Evolutionary conservation across 2,888 invertebrate genomes (phyloP), one percentile per base, ranked within the genome.

Genomic region (Apamea monoglypha): DNA sequence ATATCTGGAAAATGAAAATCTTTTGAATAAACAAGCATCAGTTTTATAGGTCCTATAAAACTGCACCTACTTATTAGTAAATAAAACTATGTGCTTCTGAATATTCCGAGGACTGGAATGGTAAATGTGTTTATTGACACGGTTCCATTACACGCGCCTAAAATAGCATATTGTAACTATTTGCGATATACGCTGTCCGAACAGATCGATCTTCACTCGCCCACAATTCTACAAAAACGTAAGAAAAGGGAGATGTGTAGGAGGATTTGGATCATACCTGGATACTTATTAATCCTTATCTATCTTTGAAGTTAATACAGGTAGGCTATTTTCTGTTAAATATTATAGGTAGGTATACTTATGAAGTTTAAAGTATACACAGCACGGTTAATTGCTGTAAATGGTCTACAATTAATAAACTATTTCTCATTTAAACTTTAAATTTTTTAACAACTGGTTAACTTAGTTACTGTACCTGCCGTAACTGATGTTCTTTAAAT

Each of bases 91-190:
- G 59, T 78, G 78, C 76, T 76, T 74, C 78, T 78, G 71, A 63
- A 80, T 71, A 78, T 74, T 80, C 77, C 78, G 59, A 85, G 82
- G 78, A 82, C 87, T 81, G 82, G 78, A 84, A 81, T 81, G 74
- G 81, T 83, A 80, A 86, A 88, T 88, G 83, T 89, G 88, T 90
- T 88, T 87, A 87, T 84, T 88, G 90, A 89, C 88, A 89, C 85
- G 86, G 87, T 87, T 90, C 87, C 85, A 83, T 85, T 85, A 81
- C 80, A 82, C 74, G 78, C 80, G 75, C 86, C 83, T 74, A 80
- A 83, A 88, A 86, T 87, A 87, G 89, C 81, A 63, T 80, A 82
- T 82, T 87, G 79, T 87, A 76, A 74, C 73, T 74, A 80, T 86
- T 79, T 78, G 80, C 71, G 73, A 85, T 78, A 74, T 73, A 73